phyloP scores from a whole-genome alignment of 1,140 invertebrate genomes.

The Halesus radiatus region DNA sequence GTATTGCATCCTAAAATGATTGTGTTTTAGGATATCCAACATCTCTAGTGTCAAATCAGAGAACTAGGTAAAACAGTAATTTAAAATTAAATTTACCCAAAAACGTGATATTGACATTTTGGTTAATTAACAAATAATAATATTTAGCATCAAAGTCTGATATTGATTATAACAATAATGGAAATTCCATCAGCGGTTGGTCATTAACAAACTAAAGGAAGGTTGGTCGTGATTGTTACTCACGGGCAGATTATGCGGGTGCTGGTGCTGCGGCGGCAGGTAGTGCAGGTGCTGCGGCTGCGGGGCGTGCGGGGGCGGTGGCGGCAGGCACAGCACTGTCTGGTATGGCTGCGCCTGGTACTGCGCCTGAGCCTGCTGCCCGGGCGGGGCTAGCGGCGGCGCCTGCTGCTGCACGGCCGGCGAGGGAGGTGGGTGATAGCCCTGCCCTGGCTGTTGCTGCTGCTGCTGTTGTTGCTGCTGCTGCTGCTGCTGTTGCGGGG shows the following conservation, averaged over 20 bases:
- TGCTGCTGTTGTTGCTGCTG: background rate
- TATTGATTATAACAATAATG: no score
- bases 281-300: slow-evolving; percentile 51
- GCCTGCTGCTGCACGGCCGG: slow-evolving; percentile 60
- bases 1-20: no score
- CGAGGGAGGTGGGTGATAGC: slow-evolving; percentile 51
- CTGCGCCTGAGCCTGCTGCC: slow-evolving; percentile 63
- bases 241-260: slow-evolving; percentile 40
- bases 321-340: slow-evolving; percentile 58
- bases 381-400: slow-evolving; percentile 60
- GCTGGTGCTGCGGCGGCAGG: slow-evolving; percentile 52
- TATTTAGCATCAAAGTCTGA: no score
- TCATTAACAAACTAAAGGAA: no score
- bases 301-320: slow-evolving; percentile 42
- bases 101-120: no score
- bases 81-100: no score
- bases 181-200: no score
- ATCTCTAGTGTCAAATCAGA: no score
- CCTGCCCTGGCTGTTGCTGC: slow-evolving; percentile 51
- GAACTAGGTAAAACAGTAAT: no score
- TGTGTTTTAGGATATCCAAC: no score
- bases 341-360: slow-evolving; percentile 58
- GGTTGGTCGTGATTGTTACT: background rate
- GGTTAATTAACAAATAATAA: no score
- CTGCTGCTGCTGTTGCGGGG: slow-evolving; percentile 58